Conservation (phyloP, 2,113 vertebrate genomes). For the Candoia aspera region DNA sequence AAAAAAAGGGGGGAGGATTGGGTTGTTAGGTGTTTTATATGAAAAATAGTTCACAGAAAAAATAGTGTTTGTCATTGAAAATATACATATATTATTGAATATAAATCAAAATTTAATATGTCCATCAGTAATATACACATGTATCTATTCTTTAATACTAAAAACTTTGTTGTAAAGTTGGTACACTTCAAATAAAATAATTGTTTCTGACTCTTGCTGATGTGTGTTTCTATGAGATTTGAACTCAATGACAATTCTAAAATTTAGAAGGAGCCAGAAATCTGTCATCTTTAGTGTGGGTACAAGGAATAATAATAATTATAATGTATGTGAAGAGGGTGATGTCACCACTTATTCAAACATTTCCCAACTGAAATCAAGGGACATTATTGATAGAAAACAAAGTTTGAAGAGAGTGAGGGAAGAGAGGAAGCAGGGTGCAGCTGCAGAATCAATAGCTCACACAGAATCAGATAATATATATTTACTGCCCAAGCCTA, state of each 20-base stretch:
- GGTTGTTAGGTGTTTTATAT: not conserved
- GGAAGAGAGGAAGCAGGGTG: not conserved
- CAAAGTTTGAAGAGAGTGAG: not conserved
- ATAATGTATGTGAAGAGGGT: not conserved
- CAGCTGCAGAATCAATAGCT: not conserved
- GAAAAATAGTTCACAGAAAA: not conserved
- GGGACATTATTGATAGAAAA: not conserved
- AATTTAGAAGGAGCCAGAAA: not conserved
- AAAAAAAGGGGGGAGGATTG: too few relatives aligned
- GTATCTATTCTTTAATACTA: not conserved
- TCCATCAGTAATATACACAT: not conserved
- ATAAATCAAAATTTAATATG: not conserved
- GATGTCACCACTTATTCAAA: not conserved
- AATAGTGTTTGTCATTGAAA: not conserved
- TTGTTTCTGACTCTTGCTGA: not conserved
- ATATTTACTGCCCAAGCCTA: not conserved
- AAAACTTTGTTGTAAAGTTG: not conserved
- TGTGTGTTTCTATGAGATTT: not conserved
- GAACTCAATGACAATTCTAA: not conserved
- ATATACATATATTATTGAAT: not conserved
- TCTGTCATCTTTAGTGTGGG: not conserved
- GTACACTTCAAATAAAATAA: not conserved
- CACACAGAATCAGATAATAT: not conserved
- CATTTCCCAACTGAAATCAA: not conserved
- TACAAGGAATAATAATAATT: not conserved